These are phyloP conservation scores for Chalcosyrphus nemorum DNA, from an alignment of 2,888 invertebrate genomes.

Conservation along the genomic window DNA sequence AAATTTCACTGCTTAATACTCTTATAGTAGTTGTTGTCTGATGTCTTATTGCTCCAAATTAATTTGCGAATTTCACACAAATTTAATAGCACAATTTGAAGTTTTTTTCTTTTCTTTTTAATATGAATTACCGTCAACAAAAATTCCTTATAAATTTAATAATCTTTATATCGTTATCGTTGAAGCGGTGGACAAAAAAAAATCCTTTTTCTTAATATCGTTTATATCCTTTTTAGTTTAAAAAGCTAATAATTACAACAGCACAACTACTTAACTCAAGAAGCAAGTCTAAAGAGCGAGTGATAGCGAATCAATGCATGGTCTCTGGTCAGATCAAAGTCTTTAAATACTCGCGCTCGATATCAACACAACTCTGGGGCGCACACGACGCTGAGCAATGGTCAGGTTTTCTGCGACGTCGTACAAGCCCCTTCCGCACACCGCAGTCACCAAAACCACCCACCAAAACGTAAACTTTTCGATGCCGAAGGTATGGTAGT, in stretches of 20 bases:
- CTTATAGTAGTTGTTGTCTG: conserved; percentile 62
- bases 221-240: conserved; percentile 68
- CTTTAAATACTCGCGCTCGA: conserved; percentile 84
- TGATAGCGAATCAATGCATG: conserved; percentile 88
- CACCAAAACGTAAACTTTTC: conserved; percentile 67
- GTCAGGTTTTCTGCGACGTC: conserved; percentile 74
- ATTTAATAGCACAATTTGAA: conserved; percentile 47
- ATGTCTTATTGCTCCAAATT: conserved; percentile 68
- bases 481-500: conserved; percentile 49
- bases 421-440: conserved; percentile 60
- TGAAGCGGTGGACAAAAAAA: conserved; percentile 45
- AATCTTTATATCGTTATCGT: conserved; percentile 61
- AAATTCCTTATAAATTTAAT: conserved; percentile 50
- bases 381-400: conserved; percentile 71
- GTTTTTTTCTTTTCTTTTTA: neutral
- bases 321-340: conserved; percentile 85
- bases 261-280: conserved; percentile 79
- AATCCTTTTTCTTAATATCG: conserved; percentile 75
- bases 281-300: conserved; percentile 85
- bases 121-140: conserved; percentile 38
- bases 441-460: conserved; percentile 49
- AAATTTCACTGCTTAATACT: conserved; percentile 70
- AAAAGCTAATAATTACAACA: conserved; percentile 81
- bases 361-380: conserved; percentile 70
- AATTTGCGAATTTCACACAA: conserved; percentile 56